Percentiles rank a stretch among this genome's conserved stretches.
phyloP scores from a whole-genome alignment of 64 coral and sea anemone genomes.

The Cladopsammia gracilis region DNA sequence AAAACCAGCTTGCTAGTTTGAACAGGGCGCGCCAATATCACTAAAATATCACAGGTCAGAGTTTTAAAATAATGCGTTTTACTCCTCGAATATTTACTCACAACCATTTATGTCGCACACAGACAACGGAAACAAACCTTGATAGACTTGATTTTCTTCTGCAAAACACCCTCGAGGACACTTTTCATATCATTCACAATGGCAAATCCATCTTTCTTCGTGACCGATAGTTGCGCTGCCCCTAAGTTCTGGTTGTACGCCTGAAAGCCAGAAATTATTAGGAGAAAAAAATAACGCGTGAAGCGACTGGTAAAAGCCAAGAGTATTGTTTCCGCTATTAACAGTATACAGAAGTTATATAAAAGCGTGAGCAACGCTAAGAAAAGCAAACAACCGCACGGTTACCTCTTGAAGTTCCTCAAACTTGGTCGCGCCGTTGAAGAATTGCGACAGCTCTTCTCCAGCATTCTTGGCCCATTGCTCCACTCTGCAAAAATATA shows the following conservation, averaged over 20 bases:
- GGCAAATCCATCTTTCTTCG: conserved; percentile 40
- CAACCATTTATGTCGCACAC: conserved; percentile 61
- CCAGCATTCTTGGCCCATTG: not conserved
- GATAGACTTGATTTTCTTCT: conserved; percentile 72
- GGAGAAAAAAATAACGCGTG: conserved; percentile 11
- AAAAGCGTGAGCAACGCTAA: conserved; percentile 59
- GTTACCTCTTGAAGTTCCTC: conserved; percentile 48
- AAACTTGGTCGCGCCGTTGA: conserved; percentile 38
- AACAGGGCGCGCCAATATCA: too few species aligned
- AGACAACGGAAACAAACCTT: conserved; percentile 76
- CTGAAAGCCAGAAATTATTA: conserved; percentile 51
- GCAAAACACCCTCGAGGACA: conserved; percentile 32
- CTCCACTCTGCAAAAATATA: conserved; percentile 66
- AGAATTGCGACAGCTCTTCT: not conserved
- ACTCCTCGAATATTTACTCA: conserved; percentile 61
- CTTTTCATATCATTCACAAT: conserved; percentile 73
- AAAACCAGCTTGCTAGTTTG: not conserved
- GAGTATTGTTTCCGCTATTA: conserved; percentile 74
- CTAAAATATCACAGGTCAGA: not conserved
- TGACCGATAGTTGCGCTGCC: not conserved
- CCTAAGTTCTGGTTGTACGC: not conserved
- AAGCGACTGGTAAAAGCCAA: conserved; percentile 46
- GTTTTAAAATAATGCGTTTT: conserved; percentile 54
- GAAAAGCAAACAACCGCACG: conserved; percentile 45
- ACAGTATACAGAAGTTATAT: conserved; percentile 75